Conservation (phyloP, 2,797 vertebrate genomes). For the Lagocephalus sceleratus region DNA sequence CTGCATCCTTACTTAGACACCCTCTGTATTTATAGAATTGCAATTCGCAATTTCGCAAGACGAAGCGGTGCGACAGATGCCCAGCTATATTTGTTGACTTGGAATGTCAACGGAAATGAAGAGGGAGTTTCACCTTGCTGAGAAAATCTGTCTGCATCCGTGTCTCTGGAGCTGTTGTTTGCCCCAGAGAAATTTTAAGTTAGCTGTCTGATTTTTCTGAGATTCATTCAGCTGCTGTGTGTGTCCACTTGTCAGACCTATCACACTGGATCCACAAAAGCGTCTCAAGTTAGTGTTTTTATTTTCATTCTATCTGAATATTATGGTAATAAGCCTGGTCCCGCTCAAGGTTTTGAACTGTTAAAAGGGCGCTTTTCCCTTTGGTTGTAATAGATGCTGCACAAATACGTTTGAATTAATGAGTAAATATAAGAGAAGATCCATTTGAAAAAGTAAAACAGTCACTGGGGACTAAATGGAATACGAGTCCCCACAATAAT, state of each 20-base stretch:
- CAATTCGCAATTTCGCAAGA: too few species aligned
- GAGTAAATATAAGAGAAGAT: background rate
- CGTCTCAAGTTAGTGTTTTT: background rate
- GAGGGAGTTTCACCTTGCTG: constrained; percentile 14
- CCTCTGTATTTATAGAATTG: too few species aligned
- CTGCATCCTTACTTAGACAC: background rate
- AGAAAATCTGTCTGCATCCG: constrained; percentile 43
- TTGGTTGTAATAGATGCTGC: too few species aligned
- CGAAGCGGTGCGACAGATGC: too few species aligned
- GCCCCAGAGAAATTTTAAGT: constrained; percentile 4
- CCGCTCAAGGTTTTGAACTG: too few species aligned
- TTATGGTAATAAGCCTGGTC: too few species aligned
- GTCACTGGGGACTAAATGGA: constrained; percentile 25
- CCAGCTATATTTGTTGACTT: too few species aligned
- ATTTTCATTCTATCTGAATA: background rate
- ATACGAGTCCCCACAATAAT: constrained; percentile 37
- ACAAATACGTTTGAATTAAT: too few species aligned
- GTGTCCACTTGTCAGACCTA: background rate
- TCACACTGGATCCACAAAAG: too few species aligned
- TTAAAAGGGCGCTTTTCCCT: too few species aligned
- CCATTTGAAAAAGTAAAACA: background rate
- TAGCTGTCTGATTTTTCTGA: background rate
- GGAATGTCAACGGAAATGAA: background rate
- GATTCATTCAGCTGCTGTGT: background rate
- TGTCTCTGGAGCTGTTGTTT: constrained; percentile 26